Percentiles rank a stretch among this genome's conserved stretches.
Conservation (phyloP, 2,797 vertebrate genomes). For the Pseudocheirus occidentalis region DNA sequence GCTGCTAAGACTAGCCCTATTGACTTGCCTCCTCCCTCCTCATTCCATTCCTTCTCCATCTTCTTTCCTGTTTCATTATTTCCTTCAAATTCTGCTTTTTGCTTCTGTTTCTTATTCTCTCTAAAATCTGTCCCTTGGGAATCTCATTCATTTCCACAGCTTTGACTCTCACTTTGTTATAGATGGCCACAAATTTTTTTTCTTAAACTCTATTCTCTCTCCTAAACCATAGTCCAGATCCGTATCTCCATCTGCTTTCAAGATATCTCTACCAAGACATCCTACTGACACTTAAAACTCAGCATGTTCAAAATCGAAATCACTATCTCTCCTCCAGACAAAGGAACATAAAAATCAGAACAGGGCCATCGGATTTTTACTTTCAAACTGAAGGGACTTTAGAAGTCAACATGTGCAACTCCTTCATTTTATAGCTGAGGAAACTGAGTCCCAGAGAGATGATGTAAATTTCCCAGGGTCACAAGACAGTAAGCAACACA, state of each 20-base stretch:
- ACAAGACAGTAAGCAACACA: neutral
- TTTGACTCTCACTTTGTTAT: neutral
- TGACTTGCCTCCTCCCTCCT: neutral
- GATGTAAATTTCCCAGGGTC: neutral
- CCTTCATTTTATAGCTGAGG: too few relatives aligned
- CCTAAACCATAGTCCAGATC: neutral
- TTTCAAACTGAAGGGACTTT: neutral
- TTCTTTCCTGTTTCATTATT: neutral
- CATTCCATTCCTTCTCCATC: neutral
- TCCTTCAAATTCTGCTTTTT: neutral
- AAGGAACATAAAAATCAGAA: neutral
- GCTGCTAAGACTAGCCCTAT: neutral
- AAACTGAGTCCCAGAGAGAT: neutral
- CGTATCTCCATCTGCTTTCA: neutral
- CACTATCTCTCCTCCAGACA: neutral
- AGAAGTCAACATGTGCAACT: neutral
- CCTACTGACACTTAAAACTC: neutral
- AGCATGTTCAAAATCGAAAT: neutral
- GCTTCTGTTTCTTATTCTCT: neutral
- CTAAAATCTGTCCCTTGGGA: neutral
- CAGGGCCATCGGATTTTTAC: neutral
- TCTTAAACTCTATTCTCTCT: neutral
- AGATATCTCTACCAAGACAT: neutral
- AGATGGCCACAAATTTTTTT: neutral
- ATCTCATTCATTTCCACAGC: neutral